Evolutionary conservation across 2,888 invertebrate genomes (phyloP).

Genomic region (Ichneumoninae sp.): DNA sequence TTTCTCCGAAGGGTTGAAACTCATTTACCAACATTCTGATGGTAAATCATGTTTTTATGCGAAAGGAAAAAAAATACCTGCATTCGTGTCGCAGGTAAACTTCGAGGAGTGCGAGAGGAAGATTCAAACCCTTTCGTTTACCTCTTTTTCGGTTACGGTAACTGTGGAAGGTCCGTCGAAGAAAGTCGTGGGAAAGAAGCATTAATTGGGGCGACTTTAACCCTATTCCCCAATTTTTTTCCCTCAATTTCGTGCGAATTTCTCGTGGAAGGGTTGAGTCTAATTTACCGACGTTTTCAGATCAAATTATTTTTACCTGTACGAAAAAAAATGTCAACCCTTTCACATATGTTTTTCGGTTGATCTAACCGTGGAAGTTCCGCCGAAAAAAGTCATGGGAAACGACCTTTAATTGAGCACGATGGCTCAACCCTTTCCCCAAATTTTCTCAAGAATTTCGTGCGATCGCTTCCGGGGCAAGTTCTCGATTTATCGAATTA

Average conservation of each 20-base stretch:
- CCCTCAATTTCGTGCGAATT: neutral
- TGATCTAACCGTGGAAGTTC: neutral
- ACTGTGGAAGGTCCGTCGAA: neutral
- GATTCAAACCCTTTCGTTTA: neutral
- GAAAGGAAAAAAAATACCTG: neutral
- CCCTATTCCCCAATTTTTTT: slow-evolving; percentile 53
- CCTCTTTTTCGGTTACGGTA: neutral
- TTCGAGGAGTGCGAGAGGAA: neutral
- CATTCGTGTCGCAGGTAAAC: neutral
- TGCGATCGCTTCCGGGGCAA: neutral
- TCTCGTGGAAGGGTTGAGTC: slow-evolving; percentile 38
- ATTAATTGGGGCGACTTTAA: slow-evolving; percentile 17
- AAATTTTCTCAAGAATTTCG: slow-evolving; percentile 26
- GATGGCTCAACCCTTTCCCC: slow-evolving; percentile 54
- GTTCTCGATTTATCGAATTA: slow-evolving; percentile 19
- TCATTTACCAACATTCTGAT: neutral
- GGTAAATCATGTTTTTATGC: neutral
- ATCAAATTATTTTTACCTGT: slow-evolving; percentile 50
- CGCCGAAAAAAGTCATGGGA: slow-evolving; percentile 24
- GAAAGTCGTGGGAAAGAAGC: neutral
- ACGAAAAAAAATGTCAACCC: slow-evolving; percentile 30
- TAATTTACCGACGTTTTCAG: slow-evolving; percentile 53
- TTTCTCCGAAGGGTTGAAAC: neutral
- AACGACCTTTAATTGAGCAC: slow-evolving; percentile 8
- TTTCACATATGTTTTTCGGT: slow-evolving; percentile 16